Base-by-base conservation (phyloP, 2,888 invertebrate genomes). In the Thera britannica region DNA sequence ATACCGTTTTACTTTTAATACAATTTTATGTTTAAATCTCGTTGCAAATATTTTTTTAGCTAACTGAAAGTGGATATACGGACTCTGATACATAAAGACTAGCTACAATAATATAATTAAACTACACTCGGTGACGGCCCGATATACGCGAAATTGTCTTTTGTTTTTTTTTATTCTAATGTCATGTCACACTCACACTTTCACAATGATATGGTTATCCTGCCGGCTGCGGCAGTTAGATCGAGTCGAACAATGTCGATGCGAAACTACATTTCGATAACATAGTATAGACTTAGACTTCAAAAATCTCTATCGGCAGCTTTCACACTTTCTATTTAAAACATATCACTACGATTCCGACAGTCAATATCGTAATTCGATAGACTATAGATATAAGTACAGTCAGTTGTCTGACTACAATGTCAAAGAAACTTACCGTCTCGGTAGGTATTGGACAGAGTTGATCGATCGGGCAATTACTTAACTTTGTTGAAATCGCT, bases 181-280 rank as follows among this genome's bases (percentile, higher is more conserved):
- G 62, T 72, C 76, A 74, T 70, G 62, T 72, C 76, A 78, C 79
- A 76, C 72, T 75, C 74, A 76, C 78, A 70, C 76, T 70, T 74
- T 65, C 78, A 79, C 72, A 78, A 79, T 85, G 87, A 88, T 87
- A 88, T 86, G 87, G 77, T 83, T 79, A 84, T 84, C 81, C 66
- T 80, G 52, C 58, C 65, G 51, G 12, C 11, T 51, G 12, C 46
- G 52, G 23, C 54, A 62, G 38, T 59, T 56, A 49, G 59, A 9
- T 51, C 12, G 44, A 36, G 54, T 49, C 54, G 48, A 62, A 62
- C 57, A 51, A 51, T 54, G 35, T 7, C 11, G 7, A 57, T 38
- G 56, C 38, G 12, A 9, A 56, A 6, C n/a, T 56, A 12, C 36
- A 54, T 35, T 57, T 58, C 58, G 61, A 63, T 59, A 58, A 41